These are phyloP conservation scores for Myripristis murdjan DNA, from an alignment of 2,797 vertebrate species.

Conservation along the genomic window DNA sequence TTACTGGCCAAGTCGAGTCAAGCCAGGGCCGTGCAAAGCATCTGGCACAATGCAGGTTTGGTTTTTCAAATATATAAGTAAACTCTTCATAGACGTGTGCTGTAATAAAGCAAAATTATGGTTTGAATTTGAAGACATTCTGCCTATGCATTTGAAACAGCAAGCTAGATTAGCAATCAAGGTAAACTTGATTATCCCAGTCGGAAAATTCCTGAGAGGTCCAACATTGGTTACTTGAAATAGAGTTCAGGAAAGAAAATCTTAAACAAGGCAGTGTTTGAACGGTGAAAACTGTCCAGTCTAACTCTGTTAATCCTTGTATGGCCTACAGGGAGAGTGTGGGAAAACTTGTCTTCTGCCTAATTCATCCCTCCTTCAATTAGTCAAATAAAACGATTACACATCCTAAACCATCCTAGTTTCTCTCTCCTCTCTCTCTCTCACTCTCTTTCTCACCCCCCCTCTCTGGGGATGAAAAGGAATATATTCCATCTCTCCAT, in stretches of 20 bases:
- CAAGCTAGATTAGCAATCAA: no score
- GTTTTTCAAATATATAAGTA: not conserved
- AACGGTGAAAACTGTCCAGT: conserved; percentile 27
- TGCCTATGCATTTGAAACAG: not conserved
- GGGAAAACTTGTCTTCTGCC: conserved; percentile 61
- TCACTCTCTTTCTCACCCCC: conserved; percentile 36
- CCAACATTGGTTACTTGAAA: conserved; percentile 6
- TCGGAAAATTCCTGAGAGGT: no score
- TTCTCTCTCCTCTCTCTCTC: conserved; percentile 27
- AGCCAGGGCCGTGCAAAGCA: no score
- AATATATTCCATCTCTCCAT: conserved; percentile 72
- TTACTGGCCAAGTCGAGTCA: no score
- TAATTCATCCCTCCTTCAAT: conserved; percentile 72
- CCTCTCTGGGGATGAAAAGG: conserved; percentile 74
- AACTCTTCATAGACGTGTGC: not conserved
- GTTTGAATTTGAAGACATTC: not conserved
- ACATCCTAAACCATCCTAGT: conserved; percentile 68
- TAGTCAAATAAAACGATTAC: conserved; percentile 80
- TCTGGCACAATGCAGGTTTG: not conserved
- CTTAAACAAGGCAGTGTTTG: conserved; percentile 7
- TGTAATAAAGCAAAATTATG: no score
- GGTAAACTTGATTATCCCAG: no score
- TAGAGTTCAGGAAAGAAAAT: conserved; percentile 25
- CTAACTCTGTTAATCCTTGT: conserved; percentile 66
- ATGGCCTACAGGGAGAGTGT: conserved; percentile 56